A percentile compares a stretch with the other conserved stretches of the same genome.
These are phyloP conservation scores for Atractosteus spatula DNA, from an alignment of 2,113 vertebrate genomes.

Conservation along the genomic window DNA sequence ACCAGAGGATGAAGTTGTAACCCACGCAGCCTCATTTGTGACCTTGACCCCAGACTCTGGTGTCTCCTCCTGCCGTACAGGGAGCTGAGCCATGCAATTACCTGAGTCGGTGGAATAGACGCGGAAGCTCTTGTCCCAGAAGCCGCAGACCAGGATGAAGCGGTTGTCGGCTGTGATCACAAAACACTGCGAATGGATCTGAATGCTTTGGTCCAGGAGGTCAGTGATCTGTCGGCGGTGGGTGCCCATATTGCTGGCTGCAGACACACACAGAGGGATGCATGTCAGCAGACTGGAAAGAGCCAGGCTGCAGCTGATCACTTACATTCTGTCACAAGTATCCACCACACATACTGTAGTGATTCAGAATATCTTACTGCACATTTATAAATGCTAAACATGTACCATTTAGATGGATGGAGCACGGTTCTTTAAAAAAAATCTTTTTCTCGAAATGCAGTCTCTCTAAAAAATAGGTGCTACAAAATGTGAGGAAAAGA, in stretches of 20 bases:
- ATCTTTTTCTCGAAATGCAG: too few species aligned
- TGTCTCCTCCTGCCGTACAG: conserved; percentile 14
- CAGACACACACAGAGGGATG: conserved; percentile 14
- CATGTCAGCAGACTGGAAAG: background rate
- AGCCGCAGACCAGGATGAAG: conserved; percentile 90
- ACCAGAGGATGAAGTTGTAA: conserved; percentile 24
- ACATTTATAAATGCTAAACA: too few species aligned
- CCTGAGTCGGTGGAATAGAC: conserved; percentile 95
- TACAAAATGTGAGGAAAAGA: too few species aligned
- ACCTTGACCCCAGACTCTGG: conserved; percentile 28
- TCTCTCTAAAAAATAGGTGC: too few species aligned
- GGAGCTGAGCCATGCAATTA: conserved; percentile 45
- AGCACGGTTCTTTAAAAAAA: too few species aligned
- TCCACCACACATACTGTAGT: too few species aligned
- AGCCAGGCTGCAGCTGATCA: background rate
- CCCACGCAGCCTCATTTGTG: conserved; percentile 32
- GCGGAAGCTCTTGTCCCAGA: conserved; percentile 98
- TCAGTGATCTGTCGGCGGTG: conserved; percentile 94
- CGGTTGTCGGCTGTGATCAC: conserved; percentile 93
- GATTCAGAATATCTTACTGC: too few species aligned
- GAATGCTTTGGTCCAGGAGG: conserved; percentile 95
- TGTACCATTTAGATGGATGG: too few species aligned
- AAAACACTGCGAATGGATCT: conserved; percentile 92
- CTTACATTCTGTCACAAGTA: background rate
- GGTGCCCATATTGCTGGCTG: conserved; percentile 81